These are phyloP conservation scores for Drosophila paulistorum DNA, from an alignment of 1,140 invertebrate species.

Conservation along the genomic window DNA sequence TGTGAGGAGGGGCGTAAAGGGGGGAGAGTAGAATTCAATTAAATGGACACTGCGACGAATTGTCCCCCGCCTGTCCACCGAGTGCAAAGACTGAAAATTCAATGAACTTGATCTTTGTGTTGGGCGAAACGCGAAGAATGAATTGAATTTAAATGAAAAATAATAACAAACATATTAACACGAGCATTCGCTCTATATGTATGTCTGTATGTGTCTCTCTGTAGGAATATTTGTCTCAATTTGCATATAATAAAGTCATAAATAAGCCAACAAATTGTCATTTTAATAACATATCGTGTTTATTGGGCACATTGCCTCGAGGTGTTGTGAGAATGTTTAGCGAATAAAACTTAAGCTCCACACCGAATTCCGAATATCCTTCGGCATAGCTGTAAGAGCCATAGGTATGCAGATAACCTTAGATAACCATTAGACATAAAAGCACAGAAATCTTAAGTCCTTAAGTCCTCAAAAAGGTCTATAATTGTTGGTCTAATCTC, in stretches of 20 bases:
- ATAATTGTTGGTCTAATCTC: no score
- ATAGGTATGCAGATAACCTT: no score
- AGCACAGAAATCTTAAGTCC: no score
- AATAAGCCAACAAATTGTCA: constrained; percentile 72
- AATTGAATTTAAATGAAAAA: constrained; percentile 60
- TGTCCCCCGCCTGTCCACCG: constrained; percentile 24
- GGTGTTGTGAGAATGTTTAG: constrained; percentile 12
- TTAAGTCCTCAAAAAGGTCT: no score
- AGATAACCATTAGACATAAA: no score
- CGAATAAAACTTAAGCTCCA: not conserved
- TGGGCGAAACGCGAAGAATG: constrained; percentile 14
- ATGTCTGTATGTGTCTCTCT: constrained; percentile 35
- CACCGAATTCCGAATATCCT: no score
- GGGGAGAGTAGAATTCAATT: constrained; percentile 57
- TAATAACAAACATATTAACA: constrained; percentile 70
- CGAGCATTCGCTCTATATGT: constrained; percentile 29
- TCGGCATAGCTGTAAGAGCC: no score
- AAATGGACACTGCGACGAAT: constrained; percentile 48
- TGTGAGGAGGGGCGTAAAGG: not conserved
- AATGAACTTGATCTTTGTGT: constrained; percentile 76
- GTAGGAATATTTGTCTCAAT: constrained; percentile 67
- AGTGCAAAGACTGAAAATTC: constrained; percentile 71
- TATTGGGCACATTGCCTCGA: constrained; percentile 59
- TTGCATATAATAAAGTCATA: constrained; percentile 79
- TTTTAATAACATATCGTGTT: constrained; percentile 71